These are phyloP conservation scores for Luidia sarsii DNA, from an alignment of 53 echinoderm and acorn worm genomes.

Conservation along the genomic window DNA sequence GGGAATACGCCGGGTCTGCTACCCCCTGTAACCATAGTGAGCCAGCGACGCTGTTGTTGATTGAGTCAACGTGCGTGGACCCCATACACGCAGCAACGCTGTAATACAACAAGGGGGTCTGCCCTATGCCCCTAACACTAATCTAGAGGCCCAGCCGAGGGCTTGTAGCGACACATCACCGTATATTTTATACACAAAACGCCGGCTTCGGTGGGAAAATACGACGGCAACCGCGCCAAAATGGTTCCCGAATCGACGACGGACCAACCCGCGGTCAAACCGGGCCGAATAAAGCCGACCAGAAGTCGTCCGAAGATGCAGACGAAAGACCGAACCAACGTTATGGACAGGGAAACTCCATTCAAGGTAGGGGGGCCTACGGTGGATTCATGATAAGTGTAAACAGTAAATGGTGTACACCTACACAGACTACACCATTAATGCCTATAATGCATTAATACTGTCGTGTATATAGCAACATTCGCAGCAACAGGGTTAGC, in stretches of 20 bases:
- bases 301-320: background rate
- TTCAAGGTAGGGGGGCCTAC: slow-evolving; percentile 47
- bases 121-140: slow-evolving; percentile 37
- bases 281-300: slow-evolving; percentile 4
- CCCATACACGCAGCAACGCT: background rate
- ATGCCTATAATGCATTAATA: too few relatives aligned
- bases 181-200: background rate
- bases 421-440: too few relatives aligned
- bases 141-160: background rate
- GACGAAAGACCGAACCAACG: slow-evolving; percentile 40
- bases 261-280: slow-evolving; percentile 12
- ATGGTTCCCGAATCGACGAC: slow-evolving; percentile 33
- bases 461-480: too few relatives aligned
- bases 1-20: too few relatives aligned
- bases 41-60: slow-evolving; percentile 19
- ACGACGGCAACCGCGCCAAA: background rate
- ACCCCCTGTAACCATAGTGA: slow-evolving; percentile 49
- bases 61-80: too few relatives aligned
- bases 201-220: too few relatives aligned
- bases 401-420: too few relatives aligned
- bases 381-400: background rate
- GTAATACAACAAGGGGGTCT: slow-evolving; percentile 37
- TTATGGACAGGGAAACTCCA: slow-evolving; percentile 55
- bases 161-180: too few relatives aligned
- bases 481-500: too few relatives aligned